Conservation (phyloP, 2,888 invertebrate genomes). For the Conomelus anceps region DNA sequence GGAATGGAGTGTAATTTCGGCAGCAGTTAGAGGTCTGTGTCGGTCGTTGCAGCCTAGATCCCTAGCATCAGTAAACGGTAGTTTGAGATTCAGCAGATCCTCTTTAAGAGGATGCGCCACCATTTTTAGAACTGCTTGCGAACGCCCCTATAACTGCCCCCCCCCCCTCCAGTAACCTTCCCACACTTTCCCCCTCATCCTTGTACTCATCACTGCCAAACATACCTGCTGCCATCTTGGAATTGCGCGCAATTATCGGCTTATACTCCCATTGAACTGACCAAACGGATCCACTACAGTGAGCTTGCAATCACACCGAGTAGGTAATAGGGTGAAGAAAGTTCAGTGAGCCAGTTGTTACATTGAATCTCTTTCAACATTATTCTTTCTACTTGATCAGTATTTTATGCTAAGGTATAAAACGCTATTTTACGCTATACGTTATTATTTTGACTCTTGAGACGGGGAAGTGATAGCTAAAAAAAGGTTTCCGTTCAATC, state of each 20-base stretch:
- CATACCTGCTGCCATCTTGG: neutral
- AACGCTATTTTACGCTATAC: too few species aligned
- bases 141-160: neutral
- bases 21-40: neutral
- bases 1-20: neutral
- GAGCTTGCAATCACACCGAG: neutral
- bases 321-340: too few species aligned
- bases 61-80: neutral
- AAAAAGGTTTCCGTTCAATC: too few species aligned
- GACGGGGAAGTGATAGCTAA: neutral
- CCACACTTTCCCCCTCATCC: too few species aligned
- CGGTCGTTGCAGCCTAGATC: neutral
- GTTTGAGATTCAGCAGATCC: neutral
- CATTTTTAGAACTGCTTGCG: neutral
- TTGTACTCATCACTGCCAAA: too few species aligned
- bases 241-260: neutral
- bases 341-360: neutral
- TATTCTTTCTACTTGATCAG: neutral
- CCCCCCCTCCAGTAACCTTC: too few species aligned
- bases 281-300: neutral
- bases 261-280: neutral
- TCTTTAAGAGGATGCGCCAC: neutral
- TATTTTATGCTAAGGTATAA: neutral
- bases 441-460: neutral
- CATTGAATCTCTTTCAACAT: neutral